Percentiles rank a stretch among this genome's conserved stretches.
These are phyloP conservation scores for Sorex maritimensis DNA, from an alignment of 2,797 vertebrate genomes.

Conservation along the genomic window DNA sequence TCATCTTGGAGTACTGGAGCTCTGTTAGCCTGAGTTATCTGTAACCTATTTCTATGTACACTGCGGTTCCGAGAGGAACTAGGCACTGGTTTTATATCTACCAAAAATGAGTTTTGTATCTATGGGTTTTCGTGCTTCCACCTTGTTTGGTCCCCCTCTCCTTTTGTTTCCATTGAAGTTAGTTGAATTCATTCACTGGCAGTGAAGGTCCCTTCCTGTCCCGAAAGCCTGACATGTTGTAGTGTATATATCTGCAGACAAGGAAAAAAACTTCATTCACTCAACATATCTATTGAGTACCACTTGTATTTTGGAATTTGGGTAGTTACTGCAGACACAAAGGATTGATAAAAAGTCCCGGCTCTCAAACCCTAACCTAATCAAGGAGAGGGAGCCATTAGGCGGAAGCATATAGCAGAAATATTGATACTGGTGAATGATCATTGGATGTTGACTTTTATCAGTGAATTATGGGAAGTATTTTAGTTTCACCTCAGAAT, in stretches of 20 bases:
- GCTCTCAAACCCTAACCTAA: background rate
- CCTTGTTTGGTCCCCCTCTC: background rate
- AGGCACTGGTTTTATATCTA: background rate
- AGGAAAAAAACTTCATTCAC: slow-evolving; percentile 19
- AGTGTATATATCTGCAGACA: background rate
- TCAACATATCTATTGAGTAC: background rate
- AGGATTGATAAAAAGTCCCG: background rate
- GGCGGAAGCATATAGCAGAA: too few relatives aligned
- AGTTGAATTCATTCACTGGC: background rate
- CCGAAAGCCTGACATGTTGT: slow-evolving; percentile 19
- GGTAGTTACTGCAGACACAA: background rate
- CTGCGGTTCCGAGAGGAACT: too few relatives aligned
- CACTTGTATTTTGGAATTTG: background rate
- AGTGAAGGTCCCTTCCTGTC: background rate
- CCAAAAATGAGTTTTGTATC: background rate
- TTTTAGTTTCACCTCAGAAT: slow-evolving; percentile 22
- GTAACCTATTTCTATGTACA: background rate
- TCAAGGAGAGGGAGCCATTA: too few relatives aligned
- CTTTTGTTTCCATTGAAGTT: slow-evolving; percentile 4
- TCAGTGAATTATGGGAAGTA: background rate
- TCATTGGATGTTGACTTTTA: background rate
- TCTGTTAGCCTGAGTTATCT: background rate
- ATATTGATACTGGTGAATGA: background rate
- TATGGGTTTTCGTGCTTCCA: background rate
- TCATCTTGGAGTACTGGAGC: background rate